These are phyloP conservation scores for Pangasius mekongensis DNA, from an alignment of 2,797 vertebrate genomes.

Conservation along the genomic window DNA sequence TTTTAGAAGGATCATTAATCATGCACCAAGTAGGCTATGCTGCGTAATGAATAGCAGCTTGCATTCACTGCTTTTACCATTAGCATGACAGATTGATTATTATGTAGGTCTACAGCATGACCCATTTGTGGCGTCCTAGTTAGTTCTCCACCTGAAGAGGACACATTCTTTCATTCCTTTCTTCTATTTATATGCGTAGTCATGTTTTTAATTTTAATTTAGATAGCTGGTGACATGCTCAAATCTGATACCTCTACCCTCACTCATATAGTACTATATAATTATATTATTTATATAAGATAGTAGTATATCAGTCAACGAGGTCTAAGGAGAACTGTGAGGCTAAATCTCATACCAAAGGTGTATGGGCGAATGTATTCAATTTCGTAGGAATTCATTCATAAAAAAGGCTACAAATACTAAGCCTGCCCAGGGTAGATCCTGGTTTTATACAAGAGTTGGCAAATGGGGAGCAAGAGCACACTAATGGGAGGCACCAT, in stretches of 20 bases:
- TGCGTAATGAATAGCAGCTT: not conserved
- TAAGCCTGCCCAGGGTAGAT: not conserved
- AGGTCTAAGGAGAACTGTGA: not conserved
- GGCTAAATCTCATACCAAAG: not conserved
- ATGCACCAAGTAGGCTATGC: slow-evolving; percentile 4
- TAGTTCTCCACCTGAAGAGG: not conserved
- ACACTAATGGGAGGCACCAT: not conserved
- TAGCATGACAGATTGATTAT: slow-evolving; percentile 9
- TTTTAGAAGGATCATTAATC: slow-evolving; percentile 38
- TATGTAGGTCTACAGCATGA: slow-evolving; percentile 11
- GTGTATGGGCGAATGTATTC: not conserved
- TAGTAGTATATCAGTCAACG: not conserved
- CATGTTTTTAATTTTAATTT: slow-evolving; percentile 17
- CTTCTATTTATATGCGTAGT: not conserved
- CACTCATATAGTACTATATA: not conserved
- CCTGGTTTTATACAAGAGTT: not conserved
- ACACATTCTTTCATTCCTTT: not conserved
- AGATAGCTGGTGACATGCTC: not conserved
- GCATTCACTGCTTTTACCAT: slow-evolving; percentile 13
- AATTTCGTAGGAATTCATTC: not conserved
- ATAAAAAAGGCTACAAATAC: not conserved
- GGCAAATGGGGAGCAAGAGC: not conserved
- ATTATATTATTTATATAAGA: not conserved
- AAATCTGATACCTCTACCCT: not conserved
- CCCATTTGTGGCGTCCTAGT: slow-evolving; percentile 19